Evolutionary conservation across 1,140 invertebrate species (phyloP).

Genomic region (Acromyrmex heyeri): DNA sequence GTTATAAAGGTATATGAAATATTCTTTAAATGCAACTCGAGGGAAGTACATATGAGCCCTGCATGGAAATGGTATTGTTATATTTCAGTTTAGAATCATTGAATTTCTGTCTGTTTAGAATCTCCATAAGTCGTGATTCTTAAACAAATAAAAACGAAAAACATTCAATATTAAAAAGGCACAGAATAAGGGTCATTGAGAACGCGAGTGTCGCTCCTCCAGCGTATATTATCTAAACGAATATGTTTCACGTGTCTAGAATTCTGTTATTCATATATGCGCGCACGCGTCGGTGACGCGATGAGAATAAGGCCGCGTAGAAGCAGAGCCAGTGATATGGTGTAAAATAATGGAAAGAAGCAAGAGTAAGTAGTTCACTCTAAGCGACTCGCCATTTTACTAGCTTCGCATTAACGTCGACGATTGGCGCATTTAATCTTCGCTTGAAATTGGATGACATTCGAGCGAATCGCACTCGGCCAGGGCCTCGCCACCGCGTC

Average conservation of each 20-base stretch:
- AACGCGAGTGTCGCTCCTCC: constrained; percentile 23
- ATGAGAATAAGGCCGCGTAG: constrained; percentile 18
- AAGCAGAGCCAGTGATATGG: not conserved
- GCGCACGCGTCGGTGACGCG: not conserved
- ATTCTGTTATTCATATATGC: constrained; percentile 34
- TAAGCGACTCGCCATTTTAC: constrained; percentile 24
- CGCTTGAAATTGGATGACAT: constrained; percentile 81
- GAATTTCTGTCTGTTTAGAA: constrained; percentile 17
- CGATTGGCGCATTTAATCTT: constrained; percentile 66
- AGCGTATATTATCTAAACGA: constrained; percentile 6
- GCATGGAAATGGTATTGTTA: constrained; percentile 12
- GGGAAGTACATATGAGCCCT: constrained; percentile 1
- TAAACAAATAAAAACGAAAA: constrained; percentile 8
- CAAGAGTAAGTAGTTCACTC: constrained; percentile 12
- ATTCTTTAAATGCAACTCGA: constrained; percentile 38
- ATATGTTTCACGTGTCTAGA: constrained; percentile 7
- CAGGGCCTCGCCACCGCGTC: constrained; percentile 86
- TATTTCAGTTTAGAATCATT: constrained; percentile 25
- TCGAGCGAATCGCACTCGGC: constrained; percentile 88
- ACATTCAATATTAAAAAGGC: constrained; percentile 52
- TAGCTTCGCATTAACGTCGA: not conserved
- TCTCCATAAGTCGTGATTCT: not conserved
- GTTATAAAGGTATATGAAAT: constrained; percentile 54
- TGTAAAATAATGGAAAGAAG: constrained; percentile 26
- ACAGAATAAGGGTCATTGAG: constrained; percentile 44